Evolutionary conservation across 2,888 invertebrate species (phyloP).

Genomic region (Brenthis ino): DNA sequence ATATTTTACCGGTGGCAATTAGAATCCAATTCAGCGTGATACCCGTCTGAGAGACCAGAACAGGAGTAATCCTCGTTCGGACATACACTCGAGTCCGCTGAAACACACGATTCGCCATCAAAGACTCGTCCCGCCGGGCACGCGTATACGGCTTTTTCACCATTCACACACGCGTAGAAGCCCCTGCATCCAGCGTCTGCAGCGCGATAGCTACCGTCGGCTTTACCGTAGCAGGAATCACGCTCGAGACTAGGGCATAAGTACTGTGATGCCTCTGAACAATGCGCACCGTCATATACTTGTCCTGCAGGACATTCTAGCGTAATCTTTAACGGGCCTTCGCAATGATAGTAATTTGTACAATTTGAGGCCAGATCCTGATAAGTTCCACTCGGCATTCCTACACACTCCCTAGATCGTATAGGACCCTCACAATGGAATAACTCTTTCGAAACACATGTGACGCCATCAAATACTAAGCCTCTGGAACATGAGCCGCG

Average conservation of each 20-base stretch:
- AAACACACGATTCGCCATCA: conserved; percentile 81
- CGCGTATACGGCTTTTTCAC: conserved; percentile 82
- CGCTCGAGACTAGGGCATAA: conserved; percentile 74
- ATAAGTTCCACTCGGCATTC: conserved; percentile 79
- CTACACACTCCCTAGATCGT: conserved; percentile 65
- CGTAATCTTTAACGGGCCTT: conserved; percentile 62
- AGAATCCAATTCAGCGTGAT: conserved; percentile 79
- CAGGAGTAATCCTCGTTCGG: conserved; percentile 72
- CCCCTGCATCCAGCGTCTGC: conserved; percentile 80
- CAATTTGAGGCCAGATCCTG: conserved; percentile 78
- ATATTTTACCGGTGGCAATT: conserved; percentile 73
- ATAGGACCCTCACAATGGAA: conserved; percentile 77
- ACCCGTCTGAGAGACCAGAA: conserved; percentile 76
- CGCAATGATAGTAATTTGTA: conserved; percentile 78
- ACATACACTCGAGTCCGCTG: conserved; percentile 59
- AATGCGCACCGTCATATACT: conserved; percentile 74
- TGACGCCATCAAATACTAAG: conserved; percentile 75
- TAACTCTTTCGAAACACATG: conserved; percentile 63
- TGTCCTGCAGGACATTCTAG: conserved; percentile 67
- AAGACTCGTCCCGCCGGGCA: conserved; percentile 78
- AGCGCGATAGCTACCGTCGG: conserved; percentile 81
- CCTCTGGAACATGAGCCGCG: conserved; percentile 74
- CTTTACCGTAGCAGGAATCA: conserved; percentile 76
- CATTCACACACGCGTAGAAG: conserved; percentile 81
- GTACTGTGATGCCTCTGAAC: conserved; percentile 59